Conservation (phyloP, 2,113 vertebrate species). For the Sylvilagus bachmani region DNA sequence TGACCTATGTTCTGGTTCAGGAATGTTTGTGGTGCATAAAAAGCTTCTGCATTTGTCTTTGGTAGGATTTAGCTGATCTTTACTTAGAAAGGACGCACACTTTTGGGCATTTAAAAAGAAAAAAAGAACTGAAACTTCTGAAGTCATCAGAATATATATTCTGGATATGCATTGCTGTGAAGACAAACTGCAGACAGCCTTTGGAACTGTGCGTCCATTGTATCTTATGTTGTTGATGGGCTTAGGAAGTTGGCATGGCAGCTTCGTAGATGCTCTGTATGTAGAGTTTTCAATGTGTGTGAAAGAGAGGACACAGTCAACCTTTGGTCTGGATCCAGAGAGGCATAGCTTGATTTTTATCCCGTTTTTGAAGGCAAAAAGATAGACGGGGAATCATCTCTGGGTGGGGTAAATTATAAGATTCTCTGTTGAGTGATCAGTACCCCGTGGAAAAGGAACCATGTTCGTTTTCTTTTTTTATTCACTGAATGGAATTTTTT, state of each 20-base stretch:
- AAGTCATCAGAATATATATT: constrained; percentile 47
- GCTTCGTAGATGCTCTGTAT: neutral
- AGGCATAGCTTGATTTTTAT: neutral
- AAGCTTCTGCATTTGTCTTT: neutral
- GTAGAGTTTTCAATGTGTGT: neutral
- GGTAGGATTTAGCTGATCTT: neutral
- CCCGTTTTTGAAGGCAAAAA: neutral
- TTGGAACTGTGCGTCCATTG: constrained; percentile 13
- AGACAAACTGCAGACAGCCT: neutral
- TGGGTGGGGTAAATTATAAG: neutral
- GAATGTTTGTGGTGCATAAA: neutral
- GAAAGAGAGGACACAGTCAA: neutral
- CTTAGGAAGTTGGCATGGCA: neutral
- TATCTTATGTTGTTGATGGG: neutral
- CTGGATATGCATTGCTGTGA: neutral
- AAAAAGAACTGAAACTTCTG: neutral
- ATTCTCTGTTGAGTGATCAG: neutral
- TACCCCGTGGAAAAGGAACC: neutral
- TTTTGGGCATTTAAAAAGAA: neutral
- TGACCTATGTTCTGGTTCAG: neutral
- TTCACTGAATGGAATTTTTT: neutral
- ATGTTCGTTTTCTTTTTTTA: constrained; percentile 30
- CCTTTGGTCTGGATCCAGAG: neutral
- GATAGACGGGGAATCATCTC: neutral
- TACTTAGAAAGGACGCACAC: constrained; percentile 9